Evolutionary conservation across 2,797 vertebrate species (phyloP).

Genomic region (Carapus acus): DNA sequence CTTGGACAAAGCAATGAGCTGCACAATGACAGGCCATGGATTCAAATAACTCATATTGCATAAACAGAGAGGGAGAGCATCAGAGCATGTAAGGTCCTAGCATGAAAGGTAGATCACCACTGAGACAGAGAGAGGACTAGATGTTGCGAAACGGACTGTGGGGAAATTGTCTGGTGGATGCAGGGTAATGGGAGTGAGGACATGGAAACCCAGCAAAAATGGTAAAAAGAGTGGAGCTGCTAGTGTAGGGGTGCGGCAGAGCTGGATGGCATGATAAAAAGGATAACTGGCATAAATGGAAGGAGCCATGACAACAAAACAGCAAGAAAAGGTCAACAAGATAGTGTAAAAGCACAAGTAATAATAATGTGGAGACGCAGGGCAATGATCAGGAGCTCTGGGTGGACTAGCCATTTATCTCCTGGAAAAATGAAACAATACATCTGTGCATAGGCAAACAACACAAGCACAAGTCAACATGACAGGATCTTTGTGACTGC

Average conservation of each 20-base stretch:
- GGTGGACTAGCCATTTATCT: neutral
- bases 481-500: constrained; percentile 1
- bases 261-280: too few species aligned
- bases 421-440: neutral
- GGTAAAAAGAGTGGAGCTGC: constrained; percentile 56
- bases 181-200: constrained; percentile 50
- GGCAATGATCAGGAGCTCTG: constrained; percentile 15
- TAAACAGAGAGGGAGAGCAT: constrained; percentile 64
- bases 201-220: constrained; percentile 50
- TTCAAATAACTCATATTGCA: constrained; percentile 69
- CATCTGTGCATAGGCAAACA: constrained; percentile 1
- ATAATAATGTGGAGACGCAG: constrained; percentile 16
- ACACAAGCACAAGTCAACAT: neutral
- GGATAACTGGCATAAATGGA: constrained; percentile 37
- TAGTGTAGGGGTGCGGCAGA: constrained; percentile 43
- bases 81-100: constrained; percentile 58
- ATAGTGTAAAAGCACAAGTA: constrained; percentile 18
- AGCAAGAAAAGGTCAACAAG: constrained; percentile 26
- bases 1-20: constrained; percentile 54
- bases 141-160: constrained; percentile 60
- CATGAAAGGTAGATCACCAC: constrained; percentile 63
- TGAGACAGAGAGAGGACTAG: constrained; percentile 66
- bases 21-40: constrained; percentile 59
- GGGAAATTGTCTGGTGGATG: constrained; percentile 63
- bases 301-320: constrained; percentile 33